Evolutionary conservation across 2,797 vertebrate genomes (phyloP).

Genomic region (Ceryle rudis): DNA sequence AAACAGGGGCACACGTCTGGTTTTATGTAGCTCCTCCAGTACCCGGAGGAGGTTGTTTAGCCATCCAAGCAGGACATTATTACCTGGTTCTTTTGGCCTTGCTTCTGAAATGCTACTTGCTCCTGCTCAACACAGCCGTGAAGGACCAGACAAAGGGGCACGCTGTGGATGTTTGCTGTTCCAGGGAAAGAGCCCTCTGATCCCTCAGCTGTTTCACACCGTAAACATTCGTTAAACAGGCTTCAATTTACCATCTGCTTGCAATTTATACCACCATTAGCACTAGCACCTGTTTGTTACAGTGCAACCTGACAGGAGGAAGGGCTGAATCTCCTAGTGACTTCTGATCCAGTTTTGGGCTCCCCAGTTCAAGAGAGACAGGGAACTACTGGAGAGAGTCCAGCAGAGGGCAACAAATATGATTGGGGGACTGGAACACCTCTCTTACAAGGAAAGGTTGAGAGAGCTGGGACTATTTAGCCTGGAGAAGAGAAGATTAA

Average conservation of each 20-base stretch:
- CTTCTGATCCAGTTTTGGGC: background rate
- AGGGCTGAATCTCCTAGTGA: fast-evolving
- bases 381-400: no score
- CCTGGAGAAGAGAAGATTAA: no score
- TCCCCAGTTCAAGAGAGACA: no score
- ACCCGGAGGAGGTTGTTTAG: background rate
- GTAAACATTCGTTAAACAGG: background rate
- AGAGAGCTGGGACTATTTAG: no score
- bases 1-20: fast-evolving
- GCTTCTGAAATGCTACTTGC: background rate
- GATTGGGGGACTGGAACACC: no score
- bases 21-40: background rate
- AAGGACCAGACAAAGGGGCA: background rate
- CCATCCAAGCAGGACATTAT: background rate
- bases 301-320: background rate
- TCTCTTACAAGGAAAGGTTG: no score
- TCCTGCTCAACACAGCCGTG: background rate
- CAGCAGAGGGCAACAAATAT: no score
- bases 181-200: background rate
- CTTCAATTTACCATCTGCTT: constrained; percentile 10
- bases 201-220: background rate
- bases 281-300: background rate
- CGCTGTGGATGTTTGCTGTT: background rate
- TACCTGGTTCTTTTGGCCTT: fast-evolving
- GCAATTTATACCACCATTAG: background rate